Percentiles rank a stretch among this genome's conserved stretches.
phyloP scores from a whole-genome alignment of 2,113 vertebrate species.

The Bufo bufo region DNA sequence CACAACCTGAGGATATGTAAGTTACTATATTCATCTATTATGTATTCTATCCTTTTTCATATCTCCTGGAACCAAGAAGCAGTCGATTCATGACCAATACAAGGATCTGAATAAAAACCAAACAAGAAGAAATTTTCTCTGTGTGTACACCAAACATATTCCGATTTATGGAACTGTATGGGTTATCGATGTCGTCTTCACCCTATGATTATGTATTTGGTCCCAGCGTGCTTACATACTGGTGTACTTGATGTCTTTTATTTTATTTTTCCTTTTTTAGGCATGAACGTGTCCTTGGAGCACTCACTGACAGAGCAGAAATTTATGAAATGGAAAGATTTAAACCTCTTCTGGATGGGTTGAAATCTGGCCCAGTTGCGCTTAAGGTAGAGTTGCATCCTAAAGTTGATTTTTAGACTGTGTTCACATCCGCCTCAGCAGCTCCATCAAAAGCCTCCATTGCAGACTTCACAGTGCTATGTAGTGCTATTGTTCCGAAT shows the following conservation, averaged over 20 bases:
- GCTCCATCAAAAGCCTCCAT: too few species aligned
- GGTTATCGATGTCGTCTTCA: background rate
- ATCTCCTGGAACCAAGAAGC: background rate
- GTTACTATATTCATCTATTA: constrained; percentile 56
- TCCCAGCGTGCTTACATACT: background rate
- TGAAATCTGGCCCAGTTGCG: constrained; percentile 75
- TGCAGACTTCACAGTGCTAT: too few species aligned
- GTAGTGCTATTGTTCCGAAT: too few species aligned
- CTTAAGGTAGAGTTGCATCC: constrained; percentile 71
- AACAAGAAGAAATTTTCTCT: background rate
- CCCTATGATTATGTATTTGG: background rate
- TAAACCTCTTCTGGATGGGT: constrained; percentile 81
- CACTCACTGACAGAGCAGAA: constrained; percentile 85
- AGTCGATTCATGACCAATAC: background rate
- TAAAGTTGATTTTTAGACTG: background rate
- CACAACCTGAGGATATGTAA: constrained; percentile 84
- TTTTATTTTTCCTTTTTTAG: constrained; percentile 62
- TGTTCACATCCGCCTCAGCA: too few species aligned
- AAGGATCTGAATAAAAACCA: background rate
- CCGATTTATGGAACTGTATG: too few species aligned
- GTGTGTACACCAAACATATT: too few species aligned
- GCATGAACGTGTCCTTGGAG: constrained; percentile 85
- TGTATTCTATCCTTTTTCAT: background rate
- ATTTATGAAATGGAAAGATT: constrained; percentile 83
- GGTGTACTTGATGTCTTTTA: background rate